These are phyloP conservation scores for Astreopora myriophthalma DNA, from an alignment of 64 coral and sea anemone genomes.

Conservation along the genomic window DNA sequence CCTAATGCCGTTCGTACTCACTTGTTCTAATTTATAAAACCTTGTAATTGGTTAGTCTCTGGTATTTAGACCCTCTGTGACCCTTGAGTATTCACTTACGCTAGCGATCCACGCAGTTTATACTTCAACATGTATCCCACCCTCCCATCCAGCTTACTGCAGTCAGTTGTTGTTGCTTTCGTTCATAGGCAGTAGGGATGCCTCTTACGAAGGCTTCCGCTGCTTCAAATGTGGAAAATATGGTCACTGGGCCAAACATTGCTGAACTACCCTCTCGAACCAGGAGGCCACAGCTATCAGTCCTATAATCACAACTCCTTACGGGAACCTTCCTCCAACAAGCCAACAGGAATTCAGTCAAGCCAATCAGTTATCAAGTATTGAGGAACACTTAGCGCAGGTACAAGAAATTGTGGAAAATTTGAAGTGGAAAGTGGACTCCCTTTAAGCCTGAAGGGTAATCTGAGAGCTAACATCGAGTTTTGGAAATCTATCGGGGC, in stretches of 20 bases:
- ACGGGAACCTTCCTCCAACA: neutral
- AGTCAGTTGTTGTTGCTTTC: neutral
- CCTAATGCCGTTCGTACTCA: neutral
- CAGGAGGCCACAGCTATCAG: neutral
- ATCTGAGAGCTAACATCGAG: neutral
- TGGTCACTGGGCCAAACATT: conserved; percentile 43
- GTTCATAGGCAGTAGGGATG: neutral
- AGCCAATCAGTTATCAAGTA: neutral
- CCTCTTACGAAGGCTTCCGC: neutral
- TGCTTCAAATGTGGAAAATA: conserved; percentile 9
- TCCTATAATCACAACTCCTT: neutral
- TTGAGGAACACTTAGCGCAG: neutral
- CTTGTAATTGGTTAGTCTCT: conserved; percentile 1
- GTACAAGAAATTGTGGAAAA: conserved; percentile 6
- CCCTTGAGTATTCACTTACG: conserved; percentile 3
- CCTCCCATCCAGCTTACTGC: conserved; percentile 1
- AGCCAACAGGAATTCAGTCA: conserved; percentile 9
- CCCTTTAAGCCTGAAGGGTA: neutral
- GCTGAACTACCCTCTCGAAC: neutral
- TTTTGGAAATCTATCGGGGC: conserved; percentile 34
- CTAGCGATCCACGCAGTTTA: neutral
- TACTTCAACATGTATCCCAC: neutral
- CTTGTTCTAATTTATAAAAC: neutral
- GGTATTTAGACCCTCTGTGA: neutral
- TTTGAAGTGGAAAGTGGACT: neutral